A percentile compares a stretch with the other conserved stretches of the same genome.
Evolutionary conservation across 1,140 invertebrate species (phyloP).

Genomic region (Listronotus oregonensis): DNA sequence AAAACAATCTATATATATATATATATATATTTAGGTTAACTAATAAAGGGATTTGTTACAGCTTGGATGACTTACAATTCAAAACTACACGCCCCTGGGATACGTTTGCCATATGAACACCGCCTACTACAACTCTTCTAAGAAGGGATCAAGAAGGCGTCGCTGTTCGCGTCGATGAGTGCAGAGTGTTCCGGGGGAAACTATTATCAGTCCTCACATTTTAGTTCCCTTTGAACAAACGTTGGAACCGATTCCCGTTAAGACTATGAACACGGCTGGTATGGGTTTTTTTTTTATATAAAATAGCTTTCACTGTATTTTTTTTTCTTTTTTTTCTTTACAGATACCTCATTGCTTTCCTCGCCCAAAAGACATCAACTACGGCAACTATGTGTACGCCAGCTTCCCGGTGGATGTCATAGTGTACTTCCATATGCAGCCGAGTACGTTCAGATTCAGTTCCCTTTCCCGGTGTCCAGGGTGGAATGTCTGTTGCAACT

Average conservation of each 20-base stretch:
- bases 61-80: constrained; percentile 48
- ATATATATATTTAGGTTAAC: no score
- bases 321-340: constrained; percentile 15
- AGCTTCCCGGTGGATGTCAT: constrained; percentile 98
- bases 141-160: constrained; percentile 86
- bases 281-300: constrained; percentile 12
- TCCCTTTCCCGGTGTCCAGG: constrained; percentile 92
- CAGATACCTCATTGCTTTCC: constrained; percentile 48
- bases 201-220: constrained; percentile 92
- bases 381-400: constrained; percentile 82
- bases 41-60: no score
- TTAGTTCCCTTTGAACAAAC: constrained; percentile 94
- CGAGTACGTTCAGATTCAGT: constrained; percentile 93
- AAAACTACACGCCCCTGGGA: constrained; percentile 40
- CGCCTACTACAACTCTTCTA: constrained; percentile 31
- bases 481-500: constrained; percentile 96
- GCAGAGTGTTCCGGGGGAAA: constrained; percentile 94
- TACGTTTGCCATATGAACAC: constrained; percentile 2
- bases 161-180: constrained; percentile 96
- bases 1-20: no score
- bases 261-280: constrained; percentile 56
- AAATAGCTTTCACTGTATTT: background rate
- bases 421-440: constrained; percentile 97
- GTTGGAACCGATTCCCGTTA: constrained; percentile 87
- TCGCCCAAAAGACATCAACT: constrained; percentile 63